Conservation (phyloP, 2,888 invertebrate species). For the Melipona beecheii region DNA sequence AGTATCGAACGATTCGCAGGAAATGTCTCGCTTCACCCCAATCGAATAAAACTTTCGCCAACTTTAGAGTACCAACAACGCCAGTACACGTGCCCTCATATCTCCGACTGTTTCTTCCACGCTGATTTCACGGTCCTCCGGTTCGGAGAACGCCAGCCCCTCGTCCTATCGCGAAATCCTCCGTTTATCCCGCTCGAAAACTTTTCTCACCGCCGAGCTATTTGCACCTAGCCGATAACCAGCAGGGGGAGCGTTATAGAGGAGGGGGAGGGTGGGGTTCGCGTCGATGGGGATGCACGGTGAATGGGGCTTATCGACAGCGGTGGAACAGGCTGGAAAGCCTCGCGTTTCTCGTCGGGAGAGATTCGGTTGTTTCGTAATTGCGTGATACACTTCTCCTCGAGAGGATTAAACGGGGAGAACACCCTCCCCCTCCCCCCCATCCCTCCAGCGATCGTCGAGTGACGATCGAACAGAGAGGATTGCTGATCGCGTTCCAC, state of each 20-base stretch:
- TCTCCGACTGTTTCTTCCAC: slow-evolving; percentile 40
- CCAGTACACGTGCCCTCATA: slow-evolving; percentile 60
- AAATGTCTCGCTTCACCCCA: slow-evolving; percentile 46
- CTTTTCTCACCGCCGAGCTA: slow-evolving; percentile 48
- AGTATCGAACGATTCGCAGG: slow-evolving; percentile 15
- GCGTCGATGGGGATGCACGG: slow-evolving; percentile 25
- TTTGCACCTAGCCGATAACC: slow-evolving; percentile 41
- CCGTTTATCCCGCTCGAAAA: slow-evolving; percentile 64
- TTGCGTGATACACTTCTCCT: slow-evolving; percentile 24
- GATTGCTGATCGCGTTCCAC: not conserved
- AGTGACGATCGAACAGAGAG: not conserved
- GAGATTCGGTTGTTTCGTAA: slow-evolving; percentile 29
- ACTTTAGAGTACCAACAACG: slow-evolving; percentile 51
- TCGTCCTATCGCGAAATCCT: slow-evolving; percentile 48
- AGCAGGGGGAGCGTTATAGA: slow-evolving; percentile 4
- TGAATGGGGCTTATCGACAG: slow-evolving; percentile 31
- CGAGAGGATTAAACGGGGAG: slow-evolving; percentile 24
- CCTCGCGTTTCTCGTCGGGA: not conserved
- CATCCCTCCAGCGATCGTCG: no score
- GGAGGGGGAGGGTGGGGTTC: not conserved
- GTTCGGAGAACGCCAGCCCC: not conserved
- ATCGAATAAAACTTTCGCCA: slow-evolving; percentile 54
- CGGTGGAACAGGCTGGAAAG: slow-evolving; percentile 3
- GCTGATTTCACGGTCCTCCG: not conserved
- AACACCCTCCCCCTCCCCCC: not conserved